Percentiles rank a stretch among this genome's conserved stretches.
Conservation (phyloP, 2,888 invertebrate species). For the Drosophila tanythrix region DNA sequence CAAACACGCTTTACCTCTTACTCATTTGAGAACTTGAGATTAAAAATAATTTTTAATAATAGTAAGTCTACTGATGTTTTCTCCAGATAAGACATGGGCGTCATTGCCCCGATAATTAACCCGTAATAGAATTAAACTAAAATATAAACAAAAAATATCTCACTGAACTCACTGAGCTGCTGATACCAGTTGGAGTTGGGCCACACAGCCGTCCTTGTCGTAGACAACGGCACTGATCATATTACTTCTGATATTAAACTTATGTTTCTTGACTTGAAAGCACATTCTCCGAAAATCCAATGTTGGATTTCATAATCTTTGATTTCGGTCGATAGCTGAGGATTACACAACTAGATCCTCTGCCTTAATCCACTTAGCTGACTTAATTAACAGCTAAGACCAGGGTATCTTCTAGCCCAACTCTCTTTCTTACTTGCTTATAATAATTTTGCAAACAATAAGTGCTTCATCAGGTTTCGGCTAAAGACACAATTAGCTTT, state of each 20-base stretch:
- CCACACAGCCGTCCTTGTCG: background rate
- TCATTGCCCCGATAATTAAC: background rate
- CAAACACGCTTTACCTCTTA: slow-evolving; percentile 10
- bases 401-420: background rate
- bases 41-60: slow-evolving; percentile 10
- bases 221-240: slow-evolving; percentile 41
- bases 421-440: background rate
- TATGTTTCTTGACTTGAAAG: background rate
- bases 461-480: background rate
- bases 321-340: slow-evolving; percentile 60
- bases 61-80: background rate
- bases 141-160: background rate
- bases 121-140: background rate
- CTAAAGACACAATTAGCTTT: background rate
- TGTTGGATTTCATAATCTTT: slow-evolving; percentile 72
- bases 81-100: slow-evolving; percentile 18
- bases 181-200: background rate
- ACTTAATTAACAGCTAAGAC: background rate
- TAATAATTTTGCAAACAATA: background rate
- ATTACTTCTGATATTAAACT: slow-evolving; percentile 24
- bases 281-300: slow-evolving; percentile 36
- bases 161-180: background rate
- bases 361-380: background rate
- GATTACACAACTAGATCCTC: background rate
- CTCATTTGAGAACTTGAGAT: slow-evolving; percentile 17